phyloP scores from a whole-genome alignment of 2,888 invertebrate species.

The Dichetophora obliterata region DNA sequence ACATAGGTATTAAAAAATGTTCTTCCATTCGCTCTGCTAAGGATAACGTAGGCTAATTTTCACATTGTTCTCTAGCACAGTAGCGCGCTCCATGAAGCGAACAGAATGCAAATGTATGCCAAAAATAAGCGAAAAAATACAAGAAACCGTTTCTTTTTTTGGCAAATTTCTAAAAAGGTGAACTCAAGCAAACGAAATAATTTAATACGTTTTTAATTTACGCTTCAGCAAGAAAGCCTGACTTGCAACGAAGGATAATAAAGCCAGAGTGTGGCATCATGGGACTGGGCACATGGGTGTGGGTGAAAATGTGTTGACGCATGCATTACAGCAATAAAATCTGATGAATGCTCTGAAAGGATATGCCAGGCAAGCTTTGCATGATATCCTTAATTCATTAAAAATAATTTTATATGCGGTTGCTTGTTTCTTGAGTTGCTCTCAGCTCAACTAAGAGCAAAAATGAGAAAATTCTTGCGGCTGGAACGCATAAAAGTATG shows the following conservation, averaged over 20 bases:
- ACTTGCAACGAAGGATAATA: neutral
- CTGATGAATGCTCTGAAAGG: neutral
- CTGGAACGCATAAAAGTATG: neutral
- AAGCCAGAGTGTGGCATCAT: neutral
- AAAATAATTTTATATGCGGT: slow-evolving; percentile 16
- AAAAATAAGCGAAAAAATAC: neutral
- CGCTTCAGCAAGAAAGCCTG: slow-evolving; percentile 13
- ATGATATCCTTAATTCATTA: slow-evolving; percentile 29
- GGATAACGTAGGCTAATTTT: slow-evolving; percentile 54
- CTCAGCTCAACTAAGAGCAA: neutral
- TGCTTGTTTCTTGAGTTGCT: slow-evolving; percentile 16
- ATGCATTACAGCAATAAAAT: neutral
- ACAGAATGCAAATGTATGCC: neutral
- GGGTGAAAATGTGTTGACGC: slow-evolving; percentile 21
- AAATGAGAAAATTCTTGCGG: neutral
- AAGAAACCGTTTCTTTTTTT: slow-evolving; percentile 40
- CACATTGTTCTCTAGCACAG: slow-evolving; percentile 48
- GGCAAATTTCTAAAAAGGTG: slow-evolving; percentile 51
- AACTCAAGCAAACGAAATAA: slow-evolving; percentile 59
- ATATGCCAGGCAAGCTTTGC: neutral
- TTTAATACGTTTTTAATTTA: slow-evolving; percentile 47
- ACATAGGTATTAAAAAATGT: neutral
- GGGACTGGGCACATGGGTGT: neutral
- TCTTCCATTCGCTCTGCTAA: neutral
- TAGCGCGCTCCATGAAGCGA: slow-evolving; percentile 44